These are phyloP conservation scores for Periophthalmodon schlosseri DNA, from an alignment of 2,113 vertebrate species.

Conservation along the genomic window DNA sequence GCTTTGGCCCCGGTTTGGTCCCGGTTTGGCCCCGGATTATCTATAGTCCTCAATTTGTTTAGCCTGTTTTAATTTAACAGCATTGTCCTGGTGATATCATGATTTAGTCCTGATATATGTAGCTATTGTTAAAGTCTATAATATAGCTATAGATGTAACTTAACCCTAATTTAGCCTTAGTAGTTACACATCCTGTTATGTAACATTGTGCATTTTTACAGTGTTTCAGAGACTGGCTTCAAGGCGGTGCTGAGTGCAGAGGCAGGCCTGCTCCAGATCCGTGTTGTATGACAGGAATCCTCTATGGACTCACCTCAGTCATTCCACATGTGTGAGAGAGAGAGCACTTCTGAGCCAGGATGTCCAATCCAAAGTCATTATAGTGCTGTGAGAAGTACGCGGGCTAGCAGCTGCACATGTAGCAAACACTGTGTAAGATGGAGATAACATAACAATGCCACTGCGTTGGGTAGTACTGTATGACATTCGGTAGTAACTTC, in stretches of 20 bases:
- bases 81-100: not conserved
- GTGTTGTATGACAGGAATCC: conserved; percentile 62
- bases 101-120: not conserved
- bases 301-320: conserved; percentile 48
- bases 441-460: no score
- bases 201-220: conserved; percentile 17
- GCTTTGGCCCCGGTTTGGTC: not conserved
- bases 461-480: no score
- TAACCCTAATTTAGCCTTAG: no score
- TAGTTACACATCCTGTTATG: not conserved
- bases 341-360: not conserved
- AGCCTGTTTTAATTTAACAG: not conserved
- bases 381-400: not conserved
- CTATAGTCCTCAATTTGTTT: no score
- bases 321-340: conserved; percentile 35
- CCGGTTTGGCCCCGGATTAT: not conserved
- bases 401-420: not conserved
- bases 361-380: not conserved
- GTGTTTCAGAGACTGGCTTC: conserved; percentile 8
- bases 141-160: no score
- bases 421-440: not conserved
- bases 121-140: no score
- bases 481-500: no score
- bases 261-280: conserved; percentile 43
- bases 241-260: conserved; percentile 24